Evolutionary conservation across 1,140 invertebrate genomes (phyloP).

Genomic region (Drosophila triauraria): DNA sequence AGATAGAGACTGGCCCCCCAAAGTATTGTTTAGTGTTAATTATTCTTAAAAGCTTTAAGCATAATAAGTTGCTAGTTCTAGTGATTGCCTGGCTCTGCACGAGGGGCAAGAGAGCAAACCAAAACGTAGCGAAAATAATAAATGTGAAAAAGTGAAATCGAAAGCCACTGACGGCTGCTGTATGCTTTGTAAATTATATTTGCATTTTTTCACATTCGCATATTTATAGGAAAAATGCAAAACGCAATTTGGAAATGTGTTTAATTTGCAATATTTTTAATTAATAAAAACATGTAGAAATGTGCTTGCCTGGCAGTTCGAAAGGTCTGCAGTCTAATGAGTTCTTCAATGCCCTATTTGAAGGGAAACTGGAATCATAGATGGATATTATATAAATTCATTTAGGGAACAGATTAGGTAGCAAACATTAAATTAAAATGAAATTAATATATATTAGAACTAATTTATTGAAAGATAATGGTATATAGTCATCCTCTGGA

Average conservation of each 20-base stretch:
- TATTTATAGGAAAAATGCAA: constrained; percentile 60
- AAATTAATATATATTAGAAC: no score
- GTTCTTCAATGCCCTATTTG: neutral
- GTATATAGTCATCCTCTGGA: no score
- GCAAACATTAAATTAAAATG: no score
- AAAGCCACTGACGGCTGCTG: constrained; percentile 37
- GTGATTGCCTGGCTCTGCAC: constrained; percentile 13
- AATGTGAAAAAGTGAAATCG: neutral
- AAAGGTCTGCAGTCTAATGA: neutral
- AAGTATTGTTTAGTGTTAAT: constrained; percentile 8
- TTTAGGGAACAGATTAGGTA: no score
- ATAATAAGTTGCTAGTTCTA: neutral
- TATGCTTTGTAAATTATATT: constrained; percentile 71
- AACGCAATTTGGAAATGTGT: constrained; percentile 72
- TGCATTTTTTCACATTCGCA: constrained; percentile 40
- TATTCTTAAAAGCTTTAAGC: neutral
- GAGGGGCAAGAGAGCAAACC: constrained; percentile 16
- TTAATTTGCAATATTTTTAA: constrained; percentile 77
- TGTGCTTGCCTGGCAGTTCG: constrained; percentile 58
- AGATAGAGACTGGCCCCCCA: constrained; percentile 37
- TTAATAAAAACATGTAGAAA: constrained; percentile 80
- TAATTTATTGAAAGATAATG: no score
- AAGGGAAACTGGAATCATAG: neutral
- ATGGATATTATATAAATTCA: neutral
- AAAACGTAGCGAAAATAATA: constrained; percentile 16